Evolutionary conservation across 2,888 invertebrate species (phyloP), one percentile per base, ranked within the genome.

Genomic region (Timema cristinae): DNA sequence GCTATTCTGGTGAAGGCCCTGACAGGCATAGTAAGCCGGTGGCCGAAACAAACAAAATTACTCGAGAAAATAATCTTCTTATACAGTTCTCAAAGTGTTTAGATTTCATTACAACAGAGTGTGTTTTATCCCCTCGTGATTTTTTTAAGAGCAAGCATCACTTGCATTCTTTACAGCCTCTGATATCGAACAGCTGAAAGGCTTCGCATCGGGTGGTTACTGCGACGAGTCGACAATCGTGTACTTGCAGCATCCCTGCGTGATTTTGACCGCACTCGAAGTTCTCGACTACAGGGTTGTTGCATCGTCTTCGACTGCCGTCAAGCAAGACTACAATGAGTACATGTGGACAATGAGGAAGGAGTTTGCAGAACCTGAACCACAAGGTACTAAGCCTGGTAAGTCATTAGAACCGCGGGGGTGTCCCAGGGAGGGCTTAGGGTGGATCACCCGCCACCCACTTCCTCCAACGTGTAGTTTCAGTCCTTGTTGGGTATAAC

Each of bases 271-370:
- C 76, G 94, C 94, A 73, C 85, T 94, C 77, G 94, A 95, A 86
- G 93, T 94, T 73, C 86, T 95, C 77, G 94, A 94, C 68, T 95
- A 94, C 83, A 91, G 92, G 84, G 93, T 94, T 71, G 93, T 94
- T 68, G 93, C 94, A 72, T 93, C 93, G 15, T 93, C 93, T 75
- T 92, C 92, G 71, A 92, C 93, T 70, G 90, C 92, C 75, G 91
- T 93, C 48, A 93, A 93, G 82, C 93, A 93, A 83, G 93, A 93
- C 81, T 92, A 93, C 81, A 93, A 93, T 86, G 94, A 94, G 81
- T 94, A 94, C 79, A 93, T 94, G 91, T 94, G 94, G 94, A 95
- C 94, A 83, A 92, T 94, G 92, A 89, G 93, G 85, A 93, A 92
- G 82, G 93, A 94, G 78, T 94, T 94, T 81, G 86, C 89, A 61